phyloP scores from a whole-genome alignment of 2,113 vertebrate genomes.

The Leptodactylus fuscus region DNA sequence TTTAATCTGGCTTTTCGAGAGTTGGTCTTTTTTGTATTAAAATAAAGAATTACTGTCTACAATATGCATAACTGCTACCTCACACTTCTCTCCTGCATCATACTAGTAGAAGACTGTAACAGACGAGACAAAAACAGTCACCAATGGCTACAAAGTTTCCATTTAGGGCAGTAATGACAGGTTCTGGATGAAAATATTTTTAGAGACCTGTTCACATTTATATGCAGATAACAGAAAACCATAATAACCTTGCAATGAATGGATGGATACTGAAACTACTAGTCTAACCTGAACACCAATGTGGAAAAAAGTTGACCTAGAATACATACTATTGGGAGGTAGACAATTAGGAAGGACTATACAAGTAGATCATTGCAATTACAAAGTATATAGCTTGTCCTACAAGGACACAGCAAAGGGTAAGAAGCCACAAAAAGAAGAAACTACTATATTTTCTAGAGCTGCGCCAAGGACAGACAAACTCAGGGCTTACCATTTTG shows the following conservation, averaged over 20 bases:
- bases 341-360: not conserved
- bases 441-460: too few species aligned
- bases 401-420: too few species aligned
- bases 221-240: constrained; percentile 60
- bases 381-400: not conserved
- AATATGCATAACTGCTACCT: constrained; percentile 78
- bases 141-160: constrained; percentile 76
- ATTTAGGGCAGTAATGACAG: constrained; percentile 64
- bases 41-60: constrained; percentile 85
- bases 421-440: too few species aligned
- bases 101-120: constrained; percentile 74
- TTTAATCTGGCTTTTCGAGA: constrained; percentile 89
- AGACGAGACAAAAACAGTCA: constrained; percentile 76
- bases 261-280: constrained; percentile 58
- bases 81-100: constrained; percentile 71
- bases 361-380: not conserved
- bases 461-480: too few species aligned
- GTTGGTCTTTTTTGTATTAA: constrained; percentile 85
- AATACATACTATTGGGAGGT: not conserved
- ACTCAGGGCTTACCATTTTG: too few species aligned
- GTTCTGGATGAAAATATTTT: constrained; percentile 64
- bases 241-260: constrained; percentile 67
- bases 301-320: constrained; percentile 42
- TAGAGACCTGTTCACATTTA: constrained; percentile 62
- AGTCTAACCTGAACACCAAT: constrained; percentile 36